Evolutionary conservation across 92 coral and sea anemone genomes (phyloP), one percentile per base, ranked within the genome.

Genomic region (Paramuricea clavata): DNA sequence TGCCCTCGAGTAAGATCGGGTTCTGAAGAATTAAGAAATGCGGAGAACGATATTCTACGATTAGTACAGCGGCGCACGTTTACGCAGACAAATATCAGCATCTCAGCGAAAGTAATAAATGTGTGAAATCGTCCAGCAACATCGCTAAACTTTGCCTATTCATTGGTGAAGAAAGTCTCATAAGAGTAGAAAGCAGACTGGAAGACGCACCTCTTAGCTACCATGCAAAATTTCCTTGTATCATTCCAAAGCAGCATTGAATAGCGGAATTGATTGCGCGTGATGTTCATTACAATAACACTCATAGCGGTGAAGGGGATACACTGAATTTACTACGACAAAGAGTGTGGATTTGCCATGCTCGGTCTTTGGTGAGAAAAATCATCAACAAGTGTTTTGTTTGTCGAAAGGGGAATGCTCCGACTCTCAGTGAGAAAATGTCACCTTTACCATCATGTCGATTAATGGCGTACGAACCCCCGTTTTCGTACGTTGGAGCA

Each of bases 401-500:
- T 57, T 90, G 90, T 61, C 86, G 92, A 81, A 90, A 54, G 32
- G 82, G 84, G 28, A 65, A 89, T 35, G 86, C 82, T 31, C 80
- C 87, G 41, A 44, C 73, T 15, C 22, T 86, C 69, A 71, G 82
- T 59, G 87, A 90, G 49, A 39, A 21, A 60, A 91, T 91, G 86
- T 90, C 93, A 0, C 82, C 79, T 50, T 81, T 90, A 68, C 91
- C 93, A 13, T 61, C 74, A 27, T 86, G 64, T 47, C 36, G 89
- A 15, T n/a, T 86, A 26, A 86, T 85, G 49, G 83, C 84, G 2
- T 85, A 85, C 36, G 64, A 78, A 31, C 92, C 89, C 21, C 92
- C 89, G 35, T 89, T 89, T 33, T 43, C 89, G 60, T 89, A 76
- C 56, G 59, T 89, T 22, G 83, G 93, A 23, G 76, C 81, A 0